Evolutionary conservation across 2,113 vertebrate species (phyloP).

Genomic region (Podiceps cristatus): DNA sequence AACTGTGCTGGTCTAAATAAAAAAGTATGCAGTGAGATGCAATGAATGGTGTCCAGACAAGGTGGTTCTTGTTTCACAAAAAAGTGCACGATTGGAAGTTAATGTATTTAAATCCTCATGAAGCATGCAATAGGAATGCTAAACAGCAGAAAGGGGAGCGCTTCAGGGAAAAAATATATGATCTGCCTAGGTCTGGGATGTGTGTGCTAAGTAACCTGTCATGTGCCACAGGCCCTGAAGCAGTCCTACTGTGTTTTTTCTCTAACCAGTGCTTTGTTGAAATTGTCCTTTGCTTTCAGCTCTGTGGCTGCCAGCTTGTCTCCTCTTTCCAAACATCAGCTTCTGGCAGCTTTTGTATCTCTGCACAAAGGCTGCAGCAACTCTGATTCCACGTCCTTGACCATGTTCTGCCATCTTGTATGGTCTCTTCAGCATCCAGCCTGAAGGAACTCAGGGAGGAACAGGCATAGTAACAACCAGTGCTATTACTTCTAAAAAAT

Average conservation of each 20-base stretch:
- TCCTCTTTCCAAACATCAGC: background rate
- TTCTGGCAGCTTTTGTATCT: background rate
- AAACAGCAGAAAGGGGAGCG: background rate
- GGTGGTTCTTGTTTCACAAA: background rate
- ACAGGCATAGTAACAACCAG: background rate
- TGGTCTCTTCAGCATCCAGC: background rate
- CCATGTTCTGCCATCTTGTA: background rate
- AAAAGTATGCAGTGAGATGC: background rate
- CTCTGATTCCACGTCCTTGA: background rate
- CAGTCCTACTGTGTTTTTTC: background rate
- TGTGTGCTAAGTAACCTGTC: background rate
- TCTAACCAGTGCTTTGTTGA: background rate
- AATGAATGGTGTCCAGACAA: background rate
- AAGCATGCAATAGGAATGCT: background rate
- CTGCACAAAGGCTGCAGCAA: background rate
- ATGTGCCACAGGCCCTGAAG: background rate
- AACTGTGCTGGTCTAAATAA: background rate
- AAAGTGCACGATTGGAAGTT: background rate
- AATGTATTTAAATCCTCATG: background rate
- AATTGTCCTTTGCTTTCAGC: background rate
- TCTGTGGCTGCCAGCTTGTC: background rate
- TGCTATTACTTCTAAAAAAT: background rate
- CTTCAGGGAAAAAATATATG: background rate
- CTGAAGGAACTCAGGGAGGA: background rate
- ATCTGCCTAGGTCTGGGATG: background rate